phyloP scores from a whole-genome alignment of 2,888 invertebrate genomes.

The Drepana falcataria region DNA sequence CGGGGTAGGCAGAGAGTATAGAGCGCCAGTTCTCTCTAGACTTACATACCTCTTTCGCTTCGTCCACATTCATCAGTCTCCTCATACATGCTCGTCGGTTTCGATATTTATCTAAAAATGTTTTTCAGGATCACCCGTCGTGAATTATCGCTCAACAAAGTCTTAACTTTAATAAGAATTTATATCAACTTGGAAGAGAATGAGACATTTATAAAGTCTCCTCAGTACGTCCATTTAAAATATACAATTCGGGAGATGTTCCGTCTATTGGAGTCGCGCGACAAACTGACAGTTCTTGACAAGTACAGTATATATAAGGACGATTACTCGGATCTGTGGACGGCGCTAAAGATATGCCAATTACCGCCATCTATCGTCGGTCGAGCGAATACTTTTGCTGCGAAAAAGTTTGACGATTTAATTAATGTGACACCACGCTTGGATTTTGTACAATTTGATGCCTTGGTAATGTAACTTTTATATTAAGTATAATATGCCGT shows the following conservation, averaged over 20 bases:
- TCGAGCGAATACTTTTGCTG: conserved; percentile 25
- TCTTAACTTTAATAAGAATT: conserved; percentile 39
- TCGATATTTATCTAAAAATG: no score
- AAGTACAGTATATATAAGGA: conserved; percentile 35
- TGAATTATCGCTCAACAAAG: conserved; percentile 34
- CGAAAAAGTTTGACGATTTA: conserved; percentile 26
- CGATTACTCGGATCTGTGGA: conserved; percentile 41
- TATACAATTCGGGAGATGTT: conserved; percentile 42
- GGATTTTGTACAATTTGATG: conserved; percentile 13
- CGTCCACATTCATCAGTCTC: no score
- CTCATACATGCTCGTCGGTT: no score
- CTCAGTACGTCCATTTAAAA: conserved; percentile 45
- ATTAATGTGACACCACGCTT: conserved; percentile 8
- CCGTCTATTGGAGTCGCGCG: conserved; percentile 33
- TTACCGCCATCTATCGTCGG: conserved; percentile 33
- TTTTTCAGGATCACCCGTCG: conserved; percentile 36
- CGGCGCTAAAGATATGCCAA: conserved; percentile 35
- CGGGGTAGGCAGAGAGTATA: no score
- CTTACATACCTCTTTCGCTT: no score
- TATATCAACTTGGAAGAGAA: conserved; percentile 42
- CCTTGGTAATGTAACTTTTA: conserved; percentile 26
- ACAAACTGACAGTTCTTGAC: conserved; percentile 39
- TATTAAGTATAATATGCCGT: not conserved
- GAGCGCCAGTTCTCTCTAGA: no score
- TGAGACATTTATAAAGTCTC: conserved; percentile 35